These are phyloP conservation scores for Adelognathus sp. DNA, from an alignment of 2,888 invertebrate genomes.

Conservation along the genomic window DNA sequence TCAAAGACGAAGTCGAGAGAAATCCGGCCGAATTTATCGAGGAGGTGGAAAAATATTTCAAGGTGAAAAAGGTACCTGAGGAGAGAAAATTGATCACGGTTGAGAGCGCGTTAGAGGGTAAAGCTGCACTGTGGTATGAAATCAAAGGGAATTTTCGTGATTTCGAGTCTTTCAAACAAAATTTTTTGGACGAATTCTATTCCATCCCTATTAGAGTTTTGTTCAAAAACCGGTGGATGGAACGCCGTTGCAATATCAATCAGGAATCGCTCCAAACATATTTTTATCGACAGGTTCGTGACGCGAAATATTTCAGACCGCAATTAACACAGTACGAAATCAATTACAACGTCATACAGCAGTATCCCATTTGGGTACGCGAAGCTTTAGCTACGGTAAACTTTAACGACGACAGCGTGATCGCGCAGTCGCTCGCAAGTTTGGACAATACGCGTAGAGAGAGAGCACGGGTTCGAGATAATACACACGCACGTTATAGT, in stretches of 20 bases:
- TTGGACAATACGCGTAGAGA: background rate
- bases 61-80: conserved; percentile 30
- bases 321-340: conserved; percentile 20
- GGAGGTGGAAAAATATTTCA: conserved; percentile 45
- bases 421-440: conserved; percentile 2
- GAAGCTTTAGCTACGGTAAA: conserved; percentile 16
- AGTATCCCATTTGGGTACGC: conserved; percentile 10
- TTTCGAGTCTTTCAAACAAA: conserved; percentile 8
- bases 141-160: background rate
- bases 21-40: conserved; percentile 38
- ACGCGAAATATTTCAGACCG: conserved; percentile 18
- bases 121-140: conserved; percentile 17
- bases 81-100: conserved; percentile 10
- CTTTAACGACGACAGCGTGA: background rate
- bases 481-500: background rate
- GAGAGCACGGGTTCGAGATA: background rate
- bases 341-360: conserved; percentile 15
- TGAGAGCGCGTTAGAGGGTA: conserved; percentile 30
- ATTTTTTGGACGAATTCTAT: conserved; percentile 17
- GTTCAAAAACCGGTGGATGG: conserved; percentile 20
- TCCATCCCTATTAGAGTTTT: conserved; percentile 21
- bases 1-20: conserved; percentile 21
- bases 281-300: conserved; percentile 22
- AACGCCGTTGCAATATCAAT: background rate
- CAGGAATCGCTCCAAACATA: conserved; percentile 4